phyloP scores from a whole-genome alignment of 2,797 vertebrate species.

The Phalanger gymnotis region DNA sequence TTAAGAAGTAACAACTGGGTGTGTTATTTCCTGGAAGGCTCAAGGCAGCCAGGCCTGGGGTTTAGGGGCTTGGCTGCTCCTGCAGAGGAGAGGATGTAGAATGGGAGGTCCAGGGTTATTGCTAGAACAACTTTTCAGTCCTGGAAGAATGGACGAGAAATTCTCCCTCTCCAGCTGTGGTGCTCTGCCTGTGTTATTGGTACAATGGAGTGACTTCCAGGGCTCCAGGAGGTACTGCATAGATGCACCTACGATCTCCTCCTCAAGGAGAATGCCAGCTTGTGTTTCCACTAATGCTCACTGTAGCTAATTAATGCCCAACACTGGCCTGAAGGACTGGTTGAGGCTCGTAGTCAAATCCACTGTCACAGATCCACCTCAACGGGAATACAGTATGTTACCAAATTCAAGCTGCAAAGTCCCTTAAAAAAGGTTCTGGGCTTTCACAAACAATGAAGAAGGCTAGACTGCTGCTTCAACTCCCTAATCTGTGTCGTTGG shows the following conservation, averaged over 20 bases:
- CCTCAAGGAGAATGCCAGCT: fast-evolving
- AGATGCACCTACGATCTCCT: background rate
- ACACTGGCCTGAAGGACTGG: background rate
- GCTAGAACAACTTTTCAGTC: conserved; percentile 51
- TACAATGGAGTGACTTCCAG: background rate
- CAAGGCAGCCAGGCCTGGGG: conserved; percentile 40
- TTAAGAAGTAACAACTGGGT: conserved; percentile 41
- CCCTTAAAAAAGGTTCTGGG: background rate
- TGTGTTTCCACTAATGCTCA: background rate
- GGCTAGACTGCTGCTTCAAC: background rate
- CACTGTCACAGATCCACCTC: background rate
- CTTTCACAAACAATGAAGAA: background rate
- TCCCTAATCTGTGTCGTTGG: background rate
- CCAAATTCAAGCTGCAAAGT: background rate
- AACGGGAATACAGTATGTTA: background rate
- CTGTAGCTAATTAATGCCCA: background rate
- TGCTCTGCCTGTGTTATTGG: background rate
- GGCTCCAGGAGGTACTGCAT: background rate
- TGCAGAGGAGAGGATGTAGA: conserved; percentile 48
- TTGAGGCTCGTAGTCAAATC: background rate
- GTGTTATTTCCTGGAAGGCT: conserved; percentile 58
- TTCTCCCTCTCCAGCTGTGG: background rate
- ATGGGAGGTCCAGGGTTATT: conserved; percentile 50
- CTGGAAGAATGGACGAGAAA: conserved; percentile 52
- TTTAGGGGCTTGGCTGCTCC: conserved; percentile 4